Percentiles rank a stretch among this genome's conserved stretches.
Conservation (phyloP, 2,797 vertebrate species). For the Tauraco hartlaubi region DNA sequence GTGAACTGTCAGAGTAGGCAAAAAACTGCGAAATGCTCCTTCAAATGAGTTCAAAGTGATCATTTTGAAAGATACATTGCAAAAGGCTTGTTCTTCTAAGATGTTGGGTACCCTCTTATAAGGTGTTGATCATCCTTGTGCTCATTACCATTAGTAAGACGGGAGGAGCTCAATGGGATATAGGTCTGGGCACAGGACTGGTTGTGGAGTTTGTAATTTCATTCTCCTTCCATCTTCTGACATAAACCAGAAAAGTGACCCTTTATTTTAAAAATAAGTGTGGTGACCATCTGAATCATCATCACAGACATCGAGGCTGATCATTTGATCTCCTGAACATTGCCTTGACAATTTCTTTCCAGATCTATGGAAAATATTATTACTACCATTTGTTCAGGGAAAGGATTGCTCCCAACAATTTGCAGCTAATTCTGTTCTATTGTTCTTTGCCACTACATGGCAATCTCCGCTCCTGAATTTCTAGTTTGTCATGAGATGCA, state of each 20-base stretch:
- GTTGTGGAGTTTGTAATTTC: neutral
- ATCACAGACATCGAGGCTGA: neutral
- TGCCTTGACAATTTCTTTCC: neutral
- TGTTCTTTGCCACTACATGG: neutral
- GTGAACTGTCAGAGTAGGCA: neutral
- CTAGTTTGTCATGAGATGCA: neutral
- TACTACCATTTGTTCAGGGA: neutral
- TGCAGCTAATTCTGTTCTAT: neutral
- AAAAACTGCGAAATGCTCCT: neutral
- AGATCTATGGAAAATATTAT: neutral
- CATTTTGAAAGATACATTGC: neutral
- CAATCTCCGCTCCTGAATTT: neutral
- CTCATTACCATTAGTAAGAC: neutral
- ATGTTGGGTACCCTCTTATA: accelerated
- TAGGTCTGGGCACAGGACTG: neutral
- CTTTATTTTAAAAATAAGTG: neutral
- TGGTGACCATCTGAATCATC: neutral
- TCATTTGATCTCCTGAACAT: neutral
- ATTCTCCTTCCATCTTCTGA: neutral
- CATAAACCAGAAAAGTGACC: neutral
- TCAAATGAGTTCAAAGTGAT: neutral
- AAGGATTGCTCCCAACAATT: neutral
- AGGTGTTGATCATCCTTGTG: neutral
- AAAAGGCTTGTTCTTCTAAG: neutral
- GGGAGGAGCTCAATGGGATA: neutral